phyloP scores from a whole-genome alignment of 2,113 vertebrate genomes.

The Prietella phreatophila region DNA sequence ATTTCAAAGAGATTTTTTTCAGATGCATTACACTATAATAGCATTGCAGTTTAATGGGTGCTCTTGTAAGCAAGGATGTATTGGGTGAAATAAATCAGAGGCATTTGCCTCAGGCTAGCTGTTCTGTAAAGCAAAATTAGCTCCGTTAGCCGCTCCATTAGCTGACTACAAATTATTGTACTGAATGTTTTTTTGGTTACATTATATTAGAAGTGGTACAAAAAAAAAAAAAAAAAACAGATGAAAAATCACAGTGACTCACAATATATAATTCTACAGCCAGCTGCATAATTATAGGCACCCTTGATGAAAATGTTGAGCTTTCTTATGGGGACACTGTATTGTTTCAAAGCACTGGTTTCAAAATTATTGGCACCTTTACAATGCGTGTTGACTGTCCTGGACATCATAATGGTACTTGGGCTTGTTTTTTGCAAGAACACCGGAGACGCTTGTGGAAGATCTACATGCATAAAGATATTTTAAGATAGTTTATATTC shows the following conservation, averaged over 20 bases:
- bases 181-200: background rate
- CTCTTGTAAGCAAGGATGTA: background rate
- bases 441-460: background rate
- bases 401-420: no score
- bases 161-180: background rate
- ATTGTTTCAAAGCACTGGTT: background rate
- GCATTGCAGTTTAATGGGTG: background rate
- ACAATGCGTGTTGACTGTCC: background rate
- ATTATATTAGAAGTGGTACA: background rate
- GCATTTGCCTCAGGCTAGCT: background rate
- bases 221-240: background rate
- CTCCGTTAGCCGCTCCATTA: background rate
- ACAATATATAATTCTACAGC: background rate
- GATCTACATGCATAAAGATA: background rate
- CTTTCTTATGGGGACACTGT: background rate
- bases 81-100: background rate
- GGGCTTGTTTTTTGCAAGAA: background rate
- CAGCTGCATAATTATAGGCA: background rate
- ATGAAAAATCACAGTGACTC: background rate
- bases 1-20: background rate
- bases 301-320: background rate
- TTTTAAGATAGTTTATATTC: background rate
- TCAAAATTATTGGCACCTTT: background rate
- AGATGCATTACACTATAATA: constrained; percentile 5
- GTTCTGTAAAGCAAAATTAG: background rate